These are phyloP conservation scores for Oceanites oceanicus DNA, from an alignment of 2,113 vertebrate species.

Conservation along the genomic window DNA sequence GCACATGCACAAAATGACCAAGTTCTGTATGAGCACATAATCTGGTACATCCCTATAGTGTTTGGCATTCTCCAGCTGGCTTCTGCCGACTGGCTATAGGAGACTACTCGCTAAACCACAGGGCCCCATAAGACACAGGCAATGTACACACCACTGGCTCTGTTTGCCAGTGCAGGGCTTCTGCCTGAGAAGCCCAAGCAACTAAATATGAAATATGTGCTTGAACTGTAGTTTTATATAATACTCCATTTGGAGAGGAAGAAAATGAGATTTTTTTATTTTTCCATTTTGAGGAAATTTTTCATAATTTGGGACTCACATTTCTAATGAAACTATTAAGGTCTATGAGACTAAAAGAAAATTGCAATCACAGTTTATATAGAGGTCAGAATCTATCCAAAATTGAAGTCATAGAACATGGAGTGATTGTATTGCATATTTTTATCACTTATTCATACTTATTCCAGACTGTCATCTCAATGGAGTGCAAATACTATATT, in stretches of 20 bases:
- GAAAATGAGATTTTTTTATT: not conserved
- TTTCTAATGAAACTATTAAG: not conserved
- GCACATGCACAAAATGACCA: not conserved
- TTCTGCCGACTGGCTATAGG: not conserved
- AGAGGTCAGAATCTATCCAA: not conserved
- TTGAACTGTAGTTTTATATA: not conserved
- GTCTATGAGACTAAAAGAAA: not conserved
- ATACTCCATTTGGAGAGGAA: not conserved
- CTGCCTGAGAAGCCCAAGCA: not conserved
- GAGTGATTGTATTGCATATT: not conserved
- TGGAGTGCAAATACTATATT: not conserved
- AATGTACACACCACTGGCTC: accelerated
- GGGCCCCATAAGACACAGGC: not conserved
- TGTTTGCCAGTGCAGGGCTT: not conserved
- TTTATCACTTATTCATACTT: not conserved
- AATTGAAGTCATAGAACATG: not conserved
- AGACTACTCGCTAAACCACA: not conserved
- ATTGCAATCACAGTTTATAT: not conserved
- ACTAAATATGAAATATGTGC: not conserved
- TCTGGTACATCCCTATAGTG: not conserved
- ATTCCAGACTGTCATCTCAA: not conserved
- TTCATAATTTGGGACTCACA: not conserved
- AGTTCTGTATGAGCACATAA: not conserved
- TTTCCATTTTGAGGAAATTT: not conserved
- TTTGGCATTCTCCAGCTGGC: not conserved